Base-by-base conservation (phyloP, 2,797 vertebrate genomes). In the Tenualosa thibaudeaui region DNA sequence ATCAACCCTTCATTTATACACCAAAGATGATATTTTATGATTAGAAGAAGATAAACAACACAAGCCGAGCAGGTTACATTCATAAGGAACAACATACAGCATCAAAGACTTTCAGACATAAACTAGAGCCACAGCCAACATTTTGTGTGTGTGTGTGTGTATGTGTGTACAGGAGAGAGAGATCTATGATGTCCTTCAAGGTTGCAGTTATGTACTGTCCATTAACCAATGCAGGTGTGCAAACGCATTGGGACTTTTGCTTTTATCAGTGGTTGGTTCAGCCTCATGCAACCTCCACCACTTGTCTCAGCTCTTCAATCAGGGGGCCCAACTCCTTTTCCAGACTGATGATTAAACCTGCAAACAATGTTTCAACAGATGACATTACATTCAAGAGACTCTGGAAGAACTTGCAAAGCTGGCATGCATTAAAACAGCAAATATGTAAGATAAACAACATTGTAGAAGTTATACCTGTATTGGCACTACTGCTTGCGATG, bases 301-400 rank as follows among this genome's bases (percentile, higher is more conserved):
- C 98, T 92, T 99, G 98, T 91, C 96, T 96, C 88, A 99, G 88
- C 88, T 98, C 97, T 91, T 99, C 97, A 91, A 99, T 97, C 85
- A 99, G 93, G 0, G 97, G 96, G 0, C 96, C 95, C 83, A 99
- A 92, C 90, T 99, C 98, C 92, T 99, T 99, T 94, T 99, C 98
- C 92, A 98, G 93, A 94, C 96, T 98, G 92, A 99, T 96, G 90
- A 99, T 98, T 90, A 99, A 92, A 86, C 97, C 97, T 99, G 90
- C 49, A 89, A 88, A 93, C 83, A 86, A 85, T 89, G 86, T 85
- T 86, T 89, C 81, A 88, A 24, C 10, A 22, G 46, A 4, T 12
- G 15, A 5, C 68, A 75, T 40, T 17, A 75, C 13, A 75, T 17
- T 71, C 26, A 15, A 26, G 68, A 40, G 68, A 75, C 40, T 17